These are phyloP conservation scores for Rhamnusium bicolor DNA, from an alignment of 2,888 invertebrate genomes.

Conservation along the genomic window DNA sequence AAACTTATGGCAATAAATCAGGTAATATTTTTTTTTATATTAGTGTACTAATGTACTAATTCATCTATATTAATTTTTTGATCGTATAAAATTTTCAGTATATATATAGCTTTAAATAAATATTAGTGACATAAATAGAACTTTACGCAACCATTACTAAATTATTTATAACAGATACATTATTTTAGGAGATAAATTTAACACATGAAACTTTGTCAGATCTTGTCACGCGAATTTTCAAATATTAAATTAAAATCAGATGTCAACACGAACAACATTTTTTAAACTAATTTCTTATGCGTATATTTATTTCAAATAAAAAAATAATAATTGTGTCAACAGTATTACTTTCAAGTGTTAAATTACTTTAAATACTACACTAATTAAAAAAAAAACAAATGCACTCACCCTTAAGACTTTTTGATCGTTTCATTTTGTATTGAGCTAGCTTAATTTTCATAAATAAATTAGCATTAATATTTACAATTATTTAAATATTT, in stretches of 20 bases:
- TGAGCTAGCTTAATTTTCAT: slow-evolving; percentile 6
- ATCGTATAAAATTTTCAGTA: background rate
- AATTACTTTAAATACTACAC: background rate
- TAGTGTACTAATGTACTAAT: background rate
- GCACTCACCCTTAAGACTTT: background rate
- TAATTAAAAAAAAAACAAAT: slow-evolving; percentile 8
- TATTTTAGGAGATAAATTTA: background rate
- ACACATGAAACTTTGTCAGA: background rate
- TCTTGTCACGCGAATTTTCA: background rate
- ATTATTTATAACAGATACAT: background rate
- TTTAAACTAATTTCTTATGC: background rate
- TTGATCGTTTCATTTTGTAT: slow-evolving; percentile 15
- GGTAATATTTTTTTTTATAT: slow-evolving; percentile 1
- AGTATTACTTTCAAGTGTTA: slow-evolving; percentile 1
- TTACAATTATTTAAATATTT: slow-evolving; percentile 33
- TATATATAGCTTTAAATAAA: slow-evolving; percentile 1
- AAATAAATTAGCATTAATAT: slow-evolving; percentile 33
- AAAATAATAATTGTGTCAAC: background rate
- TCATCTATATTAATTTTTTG: background rate
- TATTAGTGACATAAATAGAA: slow-evolving; percentile 9
- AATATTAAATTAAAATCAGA: background rate
- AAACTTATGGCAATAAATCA: slow-evolving; percentile 21
- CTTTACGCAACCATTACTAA: slow-evolving; percentile 1
- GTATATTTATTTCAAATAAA: background rate
- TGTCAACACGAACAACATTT: background rate